Conservation (phyloP, 2,888 invertebrate species). For the Catonia carolina region DNA sequence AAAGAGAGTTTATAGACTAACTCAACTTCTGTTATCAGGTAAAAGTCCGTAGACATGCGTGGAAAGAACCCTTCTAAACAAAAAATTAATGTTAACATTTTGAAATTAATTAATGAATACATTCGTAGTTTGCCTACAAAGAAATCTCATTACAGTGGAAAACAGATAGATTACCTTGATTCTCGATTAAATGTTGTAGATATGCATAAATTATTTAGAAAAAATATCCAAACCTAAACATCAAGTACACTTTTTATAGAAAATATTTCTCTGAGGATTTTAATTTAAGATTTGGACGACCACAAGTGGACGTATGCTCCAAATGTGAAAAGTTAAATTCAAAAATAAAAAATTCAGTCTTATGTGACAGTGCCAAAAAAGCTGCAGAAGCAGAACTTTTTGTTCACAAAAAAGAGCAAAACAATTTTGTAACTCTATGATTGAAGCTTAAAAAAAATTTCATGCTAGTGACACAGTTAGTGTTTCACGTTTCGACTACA, state of each 20-base stretch:
- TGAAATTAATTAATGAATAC: too few species aligned
- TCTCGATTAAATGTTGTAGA: constrained; percentile 10
- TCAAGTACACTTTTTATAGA: constrained; percentile 15
- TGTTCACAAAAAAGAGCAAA: neutral
- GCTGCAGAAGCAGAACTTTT: neutral
- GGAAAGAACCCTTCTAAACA: too few species aligned
- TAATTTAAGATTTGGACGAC: constrained; percentile 13
- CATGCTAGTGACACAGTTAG: neutral
- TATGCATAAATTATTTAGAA: constrained; percentile 12
- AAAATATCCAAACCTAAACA: constrained; percentile 16
- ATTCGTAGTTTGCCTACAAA: too few species aligned
- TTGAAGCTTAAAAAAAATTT: neutral
- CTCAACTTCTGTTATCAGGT: too few species aligned
- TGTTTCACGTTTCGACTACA: neutral
- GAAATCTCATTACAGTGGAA: too few species aligned
- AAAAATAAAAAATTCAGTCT: constrained; percentile 11
- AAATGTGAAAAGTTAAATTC: constrained; percentile 17
- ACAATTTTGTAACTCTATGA: neutral
- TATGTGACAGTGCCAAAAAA: neutral
- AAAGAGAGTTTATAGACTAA: too few species aligned
- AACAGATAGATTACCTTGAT: too few species aligned
- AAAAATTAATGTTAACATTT: too few species aligned
- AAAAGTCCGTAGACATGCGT: too few species aligned
- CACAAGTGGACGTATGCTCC: neutral
- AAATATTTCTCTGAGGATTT: constrained; percentile 15